Evolutionary conservation across 1,140 invertebrate genomes (phyloP), one percentile per base, ranked within the genome.

Genomic region (Rhynchophorus ferrugineus): DNA sequence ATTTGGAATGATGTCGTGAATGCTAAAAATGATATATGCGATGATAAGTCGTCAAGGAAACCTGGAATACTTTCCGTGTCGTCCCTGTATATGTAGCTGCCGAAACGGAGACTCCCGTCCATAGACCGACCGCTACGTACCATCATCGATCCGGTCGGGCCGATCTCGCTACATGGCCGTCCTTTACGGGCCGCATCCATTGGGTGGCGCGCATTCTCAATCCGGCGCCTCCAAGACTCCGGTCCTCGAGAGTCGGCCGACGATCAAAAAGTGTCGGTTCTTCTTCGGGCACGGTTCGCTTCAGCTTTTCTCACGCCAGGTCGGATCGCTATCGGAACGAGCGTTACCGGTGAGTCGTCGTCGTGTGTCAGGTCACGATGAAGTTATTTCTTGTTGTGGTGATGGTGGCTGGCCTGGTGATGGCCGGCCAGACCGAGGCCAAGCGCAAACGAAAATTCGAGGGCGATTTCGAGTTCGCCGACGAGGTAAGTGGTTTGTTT

Each of bases 401-500:
- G 33, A 53, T 73, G 19, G 59, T 71, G 44, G 55, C 72, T 49
- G 61, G 64, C 53, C 56, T 73, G 22, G 50, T 75, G 21, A 62
- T 72, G 45, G 61, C 67, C 11, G 63, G 64, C 36, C 60, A 65
- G 24, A 63, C 59, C 41, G 75, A 78, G 44, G 74, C 71, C 66
- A 52, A 77, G 70, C 61, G 74, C 66, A 80, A 81, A 64, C 69
- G 75, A 59, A 83, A 81, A 65, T 81, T 82, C 65, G 81, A 83
- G 53, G 79, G 79, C 7, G 80, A 83, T 58, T 83, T 83, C 62
- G 80, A 82, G 59, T 83, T 83, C 59, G 80, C 78, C 49, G 80
- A 83, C 64, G 80, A 83, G 78, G 80, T 82, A 65, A 71, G 74
- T 29, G 24, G 24, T 29, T 29, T 29, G 24, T 29, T 29, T 29